Evolutionary conservation across 2,888 invertebrate genomes (phyloP).

Genomic region (Kuschelorhynchus macadamiae): DNA sequence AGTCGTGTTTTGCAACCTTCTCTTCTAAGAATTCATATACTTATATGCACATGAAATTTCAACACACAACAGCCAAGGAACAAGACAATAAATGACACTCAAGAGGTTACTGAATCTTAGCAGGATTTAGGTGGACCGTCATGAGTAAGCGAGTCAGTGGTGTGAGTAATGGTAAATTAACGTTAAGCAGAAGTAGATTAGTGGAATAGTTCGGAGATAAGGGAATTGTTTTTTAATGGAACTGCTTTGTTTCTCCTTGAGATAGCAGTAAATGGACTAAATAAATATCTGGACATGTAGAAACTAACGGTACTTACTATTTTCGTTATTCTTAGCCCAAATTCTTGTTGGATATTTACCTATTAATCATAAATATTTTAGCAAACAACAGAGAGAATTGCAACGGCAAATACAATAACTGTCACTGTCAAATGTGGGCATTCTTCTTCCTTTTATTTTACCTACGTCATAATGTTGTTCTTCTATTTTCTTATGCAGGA

Average conservation of each 20-base stretch:
- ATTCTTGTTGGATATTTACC: background rate
- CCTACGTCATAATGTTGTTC: too few species aligned
- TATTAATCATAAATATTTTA: background rate
- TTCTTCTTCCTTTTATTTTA: too few species aligned
- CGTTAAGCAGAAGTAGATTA: slow-evolving; percentile 18
- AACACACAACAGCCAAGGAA: slow-evolving; percentile 8
- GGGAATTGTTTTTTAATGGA: background rate
- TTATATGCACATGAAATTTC: slow-evolving; percentile 11
- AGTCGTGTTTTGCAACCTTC: slow-evolving; percentile 8
- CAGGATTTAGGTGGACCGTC: slow-evolving; percentile 10
- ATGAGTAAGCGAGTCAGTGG: slow-evolving; percentile 22
- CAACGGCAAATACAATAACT: background rate
- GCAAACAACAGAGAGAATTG: background rate
- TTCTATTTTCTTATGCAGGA: too few species aligned
- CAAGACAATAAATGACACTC: background rate
- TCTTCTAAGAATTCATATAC: slow-evolving; percentile 10
- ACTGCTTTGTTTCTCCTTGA: background rate
- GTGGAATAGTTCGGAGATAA: background rate
- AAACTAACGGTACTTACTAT: slow-evolving; percentile 3
- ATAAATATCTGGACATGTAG: background rate
- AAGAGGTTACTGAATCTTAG: slow-evolving; percentile 6
- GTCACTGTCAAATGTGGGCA: slow-evolving; percentile 21
- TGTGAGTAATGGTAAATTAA: slow-evolving; percentile 16
- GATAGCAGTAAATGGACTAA: background rate
- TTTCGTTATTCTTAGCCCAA: background rate